Evolutionary conservation across 2,113 vertebrate genomes (phyloP).

Genomic region (Hiodon alosoides): DNA sequence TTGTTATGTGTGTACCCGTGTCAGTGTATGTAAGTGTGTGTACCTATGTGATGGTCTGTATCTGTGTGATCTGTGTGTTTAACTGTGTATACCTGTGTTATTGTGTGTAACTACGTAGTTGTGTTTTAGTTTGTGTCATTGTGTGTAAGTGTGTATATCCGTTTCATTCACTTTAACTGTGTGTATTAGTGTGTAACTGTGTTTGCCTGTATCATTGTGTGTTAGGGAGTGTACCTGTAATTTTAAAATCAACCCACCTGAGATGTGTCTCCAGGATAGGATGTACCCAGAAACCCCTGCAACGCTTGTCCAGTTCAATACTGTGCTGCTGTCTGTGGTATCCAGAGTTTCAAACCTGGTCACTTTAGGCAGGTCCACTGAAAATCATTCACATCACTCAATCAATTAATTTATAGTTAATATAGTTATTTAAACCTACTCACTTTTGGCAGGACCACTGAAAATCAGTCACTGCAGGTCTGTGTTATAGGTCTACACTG

Average conservation of each 20-base stretch:
- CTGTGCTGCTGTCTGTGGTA: conserved; percentile 52
- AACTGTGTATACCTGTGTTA: neutral
- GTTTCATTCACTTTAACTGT: neutral
- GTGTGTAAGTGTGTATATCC: neutral
- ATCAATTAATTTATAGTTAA: no score
- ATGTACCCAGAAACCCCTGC: conserved; percentile 63
- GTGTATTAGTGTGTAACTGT: neutral
- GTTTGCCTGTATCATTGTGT: neutral
- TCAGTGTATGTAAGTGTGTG: neutral
- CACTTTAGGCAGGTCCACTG: conserved; percentile 75
- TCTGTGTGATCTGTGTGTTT: neutral
- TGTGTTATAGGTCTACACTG: no score
- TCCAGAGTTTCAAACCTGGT: conserved; percentile 56
- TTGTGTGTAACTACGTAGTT: neutral
- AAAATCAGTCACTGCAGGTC: no score
- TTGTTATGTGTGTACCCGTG: neutral
- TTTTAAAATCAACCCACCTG: conserved; percentile 56
- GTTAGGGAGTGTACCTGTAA: no score
- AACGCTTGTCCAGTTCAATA: conserved; percentile 68
- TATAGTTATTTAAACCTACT: no score
- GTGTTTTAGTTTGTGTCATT: neutral
- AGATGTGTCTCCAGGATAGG: conserved; percentile 70
- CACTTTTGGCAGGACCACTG: no score
- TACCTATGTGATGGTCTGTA: neutral
- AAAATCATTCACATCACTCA: conserved; percentile 9